phyloP scores from a whole-genome alignment of 1,140 invertebrate species.

The Brachionus koreanus region DNA sequence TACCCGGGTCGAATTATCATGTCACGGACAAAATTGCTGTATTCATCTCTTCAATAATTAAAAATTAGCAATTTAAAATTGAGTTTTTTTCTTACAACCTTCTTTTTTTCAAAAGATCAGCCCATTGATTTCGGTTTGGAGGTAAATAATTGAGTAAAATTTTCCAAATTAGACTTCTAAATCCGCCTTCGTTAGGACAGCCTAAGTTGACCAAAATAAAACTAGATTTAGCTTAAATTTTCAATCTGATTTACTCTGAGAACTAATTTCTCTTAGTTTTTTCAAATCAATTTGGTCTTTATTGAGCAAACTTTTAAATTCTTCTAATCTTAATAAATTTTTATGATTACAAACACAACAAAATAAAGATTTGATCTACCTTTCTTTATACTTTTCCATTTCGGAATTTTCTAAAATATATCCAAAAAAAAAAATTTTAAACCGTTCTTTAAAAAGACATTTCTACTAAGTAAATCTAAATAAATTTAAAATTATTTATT shows the following conservation, averaged over 20 bases:
- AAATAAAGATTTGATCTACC: background rate
- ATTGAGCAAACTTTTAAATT: slow-evolving; percentile 9
- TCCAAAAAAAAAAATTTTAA: background rate
- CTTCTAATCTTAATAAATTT: slow-evolving; percentile 19
- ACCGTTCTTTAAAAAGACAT: background rate
- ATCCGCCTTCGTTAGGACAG: slow-evolving; percentile 33
- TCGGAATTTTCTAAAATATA: background rate
- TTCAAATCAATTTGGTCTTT: slow-evolving; percentile 34
- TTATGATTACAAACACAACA: background rate
- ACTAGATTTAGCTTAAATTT: background rate
- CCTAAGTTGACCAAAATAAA: background rate
- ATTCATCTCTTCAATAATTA: slow-evolving; percentile 6
- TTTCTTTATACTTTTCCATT: slow-evolving; percentile 40
- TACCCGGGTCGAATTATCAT: slow-evolving; percentile 38
- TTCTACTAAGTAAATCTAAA: background rate
- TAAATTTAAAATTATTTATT: background rate
- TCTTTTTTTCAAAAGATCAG: background rate
- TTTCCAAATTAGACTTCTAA: slow-evolving; percentile 44
- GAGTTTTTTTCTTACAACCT: background rate
- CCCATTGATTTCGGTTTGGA: background rate
- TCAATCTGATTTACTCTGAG: background rate
- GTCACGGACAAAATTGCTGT: slow-evolving; percentile 34
- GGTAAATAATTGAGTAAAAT: slow-evolving; percentile 33
- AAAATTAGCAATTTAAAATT: background rate
- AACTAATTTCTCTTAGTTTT: background rate